These are phyloP conservation scores for Calliphora vicina DNA, from an alignment of 1,140 invertebrate genomes.

Conservation along the genomic window DNA sequence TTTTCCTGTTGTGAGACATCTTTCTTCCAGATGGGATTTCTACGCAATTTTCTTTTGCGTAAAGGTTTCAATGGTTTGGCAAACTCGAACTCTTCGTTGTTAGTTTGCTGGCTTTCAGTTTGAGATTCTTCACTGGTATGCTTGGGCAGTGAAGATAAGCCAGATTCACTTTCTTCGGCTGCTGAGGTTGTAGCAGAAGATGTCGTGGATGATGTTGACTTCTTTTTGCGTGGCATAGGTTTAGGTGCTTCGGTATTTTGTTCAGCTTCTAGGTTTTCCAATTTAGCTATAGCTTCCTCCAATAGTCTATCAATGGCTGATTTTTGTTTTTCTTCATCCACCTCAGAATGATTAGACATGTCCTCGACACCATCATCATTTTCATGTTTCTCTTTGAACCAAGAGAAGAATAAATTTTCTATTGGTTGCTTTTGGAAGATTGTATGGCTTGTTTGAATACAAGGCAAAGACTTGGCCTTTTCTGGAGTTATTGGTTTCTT, in stretches of 20 bases:
- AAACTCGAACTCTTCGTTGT: slow-evolving; percentile 43
- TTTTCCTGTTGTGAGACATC: too few species aligned
- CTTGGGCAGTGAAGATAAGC: slow-evolving; percentile 56
- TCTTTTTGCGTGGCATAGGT: not conserved
- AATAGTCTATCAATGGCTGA: slow-evolving; percentile 52
- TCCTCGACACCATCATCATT: not conserved
- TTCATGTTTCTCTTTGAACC: slow-evolving; percentile 53
- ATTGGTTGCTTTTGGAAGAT: slow-evolving; percentile 56
- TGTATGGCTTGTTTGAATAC: slow-evolving; percentile 39
- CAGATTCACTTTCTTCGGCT: slow-evolving; percentile 56
- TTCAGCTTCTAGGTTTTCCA: slow-evolving; percentile 42
- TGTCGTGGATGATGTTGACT: not conserved
- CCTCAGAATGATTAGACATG: not conserved
- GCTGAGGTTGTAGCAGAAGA: slow-evolving; percentile 50
- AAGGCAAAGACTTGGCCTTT: slow-evolving; percentile 42
- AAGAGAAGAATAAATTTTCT: slow-evolving; percentile 55
- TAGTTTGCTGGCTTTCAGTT: slow-evolving; percentile 39
- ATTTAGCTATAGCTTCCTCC: slow-evolving; percentile 56
- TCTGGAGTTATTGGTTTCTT: not conserved
- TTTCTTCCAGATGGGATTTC: slow-evolving; percentile 48
- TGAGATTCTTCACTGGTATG: slow-evolving; percentile 59
- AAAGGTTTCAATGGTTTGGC: slow-evolving; percentile 49
- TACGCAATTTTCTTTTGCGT: slow-evolving; percentile 59
- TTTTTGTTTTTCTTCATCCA: slow-evolving; percentile 37
- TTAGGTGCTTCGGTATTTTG: not conserved